phyloP scores from a whole-genome alignment of 2,888 invertebrate species.

The Ernsta delagoae region DNA sequence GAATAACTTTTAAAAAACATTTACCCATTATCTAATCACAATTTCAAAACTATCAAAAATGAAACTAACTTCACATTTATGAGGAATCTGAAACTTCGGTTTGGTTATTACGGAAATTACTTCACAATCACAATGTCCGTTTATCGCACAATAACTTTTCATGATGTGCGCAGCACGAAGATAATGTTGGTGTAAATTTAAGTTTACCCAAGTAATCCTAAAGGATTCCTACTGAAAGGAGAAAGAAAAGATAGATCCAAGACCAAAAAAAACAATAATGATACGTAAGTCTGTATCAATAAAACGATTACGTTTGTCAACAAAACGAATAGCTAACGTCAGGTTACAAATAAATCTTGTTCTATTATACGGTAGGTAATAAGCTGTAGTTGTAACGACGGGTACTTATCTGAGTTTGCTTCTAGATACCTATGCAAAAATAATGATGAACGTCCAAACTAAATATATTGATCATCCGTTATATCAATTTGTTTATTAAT shows the following conservation, averaged over 20 bases:
- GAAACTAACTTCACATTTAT: background rate
- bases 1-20: no score
- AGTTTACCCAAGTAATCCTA: no score
- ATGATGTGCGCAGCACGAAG: background rate
- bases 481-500: constrained; percentile 83
- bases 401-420: constrained; percentile 6
- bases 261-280: background rate
- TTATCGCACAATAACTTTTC: constrained; percentile 12
- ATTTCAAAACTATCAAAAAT: no score
- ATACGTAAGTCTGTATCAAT: background rate
- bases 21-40: no score
- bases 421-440: constrained; percentile 36
- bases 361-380: constrained; percentile 12
- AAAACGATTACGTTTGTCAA: background rate
- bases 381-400: background rate
- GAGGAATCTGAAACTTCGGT: background rate
- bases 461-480: constrained; percentile 62
- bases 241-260: background rate
- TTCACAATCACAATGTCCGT: background rate
- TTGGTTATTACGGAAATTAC: background rate
- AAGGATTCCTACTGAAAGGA: no score
- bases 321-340: constrained; percentile 6
- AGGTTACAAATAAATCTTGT: constrained; percentile 2
- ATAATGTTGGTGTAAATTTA: background rate
- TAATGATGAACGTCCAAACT: constrained; percentile 33